Conservation (phyloP, 2,797 vertebrate species). For the Trachurus trachurus region DNA sequence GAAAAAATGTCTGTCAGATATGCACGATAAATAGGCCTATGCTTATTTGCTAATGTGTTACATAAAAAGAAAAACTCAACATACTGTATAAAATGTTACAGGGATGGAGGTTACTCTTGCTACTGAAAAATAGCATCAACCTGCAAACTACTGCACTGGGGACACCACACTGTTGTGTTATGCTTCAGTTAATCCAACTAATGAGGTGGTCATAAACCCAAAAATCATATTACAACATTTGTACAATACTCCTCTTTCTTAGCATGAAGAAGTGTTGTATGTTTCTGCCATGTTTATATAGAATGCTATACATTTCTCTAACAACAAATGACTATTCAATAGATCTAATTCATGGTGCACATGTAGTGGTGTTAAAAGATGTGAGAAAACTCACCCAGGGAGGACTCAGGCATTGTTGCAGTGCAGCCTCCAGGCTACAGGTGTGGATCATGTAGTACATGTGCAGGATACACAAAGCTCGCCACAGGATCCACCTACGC, state of each 20-base stretch:
- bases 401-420: constrained; percentile 90
- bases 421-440: constrained; percentile 84
- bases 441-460: constrained; percentile 77
- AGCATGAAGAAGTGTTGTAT: neutral
- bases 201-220: neutral
- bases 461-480: constrained; percentile 67
- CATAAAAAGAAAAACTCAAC: neutral
- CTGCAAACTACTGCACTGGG: neutral
- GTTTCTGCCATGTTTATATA: neutral
- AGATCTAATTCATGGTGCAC: constrained; percentile 3
- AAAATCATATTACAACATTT: neutral
- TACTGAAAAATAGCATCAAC: constrained; percentile 58
- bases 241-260: neutral
- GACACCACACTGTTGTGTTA: neutral
- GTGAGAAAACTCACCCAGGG: constrained; percentile 83
- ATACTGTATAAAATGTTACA: neutral
- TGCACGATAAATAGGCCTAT: neutral
- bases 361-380: neutral
- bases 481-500: constrained; percentile 75
- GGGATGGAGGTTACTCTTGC: constrained; percentile 44
- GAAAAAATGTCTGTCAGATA: constrained; percentile 43
- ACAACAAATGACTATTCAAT: neutral
- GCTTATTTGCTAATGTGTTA: neutral
- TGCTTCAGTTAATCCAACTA: neutral
- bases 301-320: neutral